Evolutionary conservation across 2,113 vertebrate genomes (phyloP), one percentile per base, ranked within the genome.

Genomic region (Amphiprion ocellaris): DNA sequence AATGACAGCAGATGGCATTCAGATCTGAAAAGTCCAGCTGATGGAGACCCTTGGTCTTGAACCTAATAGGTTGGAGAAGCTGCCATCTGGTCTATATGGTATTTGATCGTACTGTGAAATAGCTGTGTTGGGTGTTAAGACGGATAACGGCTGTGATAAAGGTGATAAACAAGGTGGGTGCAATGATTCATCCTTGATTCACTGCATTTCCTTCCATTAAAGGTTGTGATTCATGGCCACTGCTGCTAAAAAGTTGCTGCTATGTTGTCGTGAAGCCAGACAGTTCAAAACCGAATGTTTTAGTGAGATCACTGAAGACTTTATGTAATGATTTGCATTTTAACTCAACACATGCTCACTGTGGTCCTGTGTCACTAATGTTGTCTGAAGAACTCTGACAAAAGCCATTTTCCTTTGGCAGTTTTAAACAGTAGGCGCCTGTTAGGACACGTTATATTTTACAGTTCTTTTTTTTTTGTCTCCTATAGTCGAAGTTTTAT

Each of bases 101-200:
- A 67, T 75, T 49, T 69, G 21, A 74, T 77, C 24, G 68, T 49
- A 39, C 52, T 41, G 65, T 81, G 62, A 74, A 39, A 64, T 58
- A 15, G 30, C 30, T 53, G 17, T 52, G 14, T 19, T 81, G 24
- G 46, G 17, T 52, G 55, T 23, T 24, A 65, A 71, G 39, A 61
- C 64, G 63, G 65, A 61, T 62, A 67, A 83, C 55, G 60, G 49
- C 39, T 68, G 23, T 62, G 23, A 67, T 60, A 67, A 79, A 67
- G 37, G 56, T 76, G 64, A 74, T 74, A 66, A 88, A 69, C 24
- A 71, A 59, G 41, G 73, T 64, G 74, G 61, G 59, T 79, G 68
- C 64, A 41, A 15, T 87, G 78, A 85, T 39, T 84, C 50, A 84
- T 71, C 15, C 12, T 33, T n/a, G 53, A 21, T 85, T 88, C 58